phyloP scores from a whole-genome alignment of 2,888 invertebrate genomes.

The Hoplodrina ambigua region DNA sequence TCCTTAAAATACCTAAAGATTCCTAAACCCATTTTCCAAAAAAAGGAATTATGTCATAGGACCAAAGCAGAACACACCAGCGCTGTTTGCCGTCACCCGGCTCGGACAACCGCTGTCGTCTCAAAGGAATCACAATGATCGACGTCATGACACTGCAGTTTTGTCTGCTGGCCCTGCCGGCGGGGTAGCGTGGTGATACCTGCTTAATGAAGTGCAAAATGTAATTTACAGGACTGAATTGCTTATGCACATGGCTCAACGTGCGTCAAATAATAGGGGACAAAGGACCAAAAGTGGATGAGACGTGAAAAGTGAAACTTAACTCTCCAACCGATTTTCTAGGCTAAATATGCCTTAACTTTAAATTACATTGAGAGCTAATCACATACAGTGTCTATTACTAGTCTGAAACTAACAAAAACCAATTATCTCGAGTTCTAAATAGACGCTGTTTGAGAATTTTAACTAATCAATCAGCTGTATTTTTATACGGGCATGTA shows the following conservation, averaged over 20 bases:
- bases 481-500: too few species aligned
- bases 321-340: background rate
- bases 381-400: too few species aligned
- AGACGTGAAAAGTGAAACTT: background rate
- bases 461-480: too few species aligned
- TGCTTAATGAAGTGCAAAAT: constrained; percentile 38
- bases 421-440: too few species aligned
- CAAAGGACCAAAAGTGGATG: background rate
- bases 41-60: constrained; percentile 5
- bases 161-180: constrained; percentile 58
- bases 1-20: background rate
- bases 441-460: too few species aligned
- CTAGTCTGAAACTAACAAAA: too few species aligned
- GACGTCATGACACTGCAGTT: constrained; percentile 81
- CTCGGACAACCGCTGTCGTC: constrained; percentile 84
- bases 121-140: constrained; percentile 87
- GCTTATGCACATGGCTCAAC: background rate
- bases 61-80: constrained; percentile 67
- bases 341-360: too few species aligned
- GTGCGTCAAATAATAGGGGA: background rate
- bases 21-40: background rate
- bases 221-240: constrained; percentile 27
- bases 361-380: too few species aligned
- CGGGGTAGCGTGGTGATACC: constrained; percentile 46
- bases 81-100: constrained; percentile 81